Conservation (phyloP, 1,140 invertebrate species). For the Eufriesea mexicana region DNA sequence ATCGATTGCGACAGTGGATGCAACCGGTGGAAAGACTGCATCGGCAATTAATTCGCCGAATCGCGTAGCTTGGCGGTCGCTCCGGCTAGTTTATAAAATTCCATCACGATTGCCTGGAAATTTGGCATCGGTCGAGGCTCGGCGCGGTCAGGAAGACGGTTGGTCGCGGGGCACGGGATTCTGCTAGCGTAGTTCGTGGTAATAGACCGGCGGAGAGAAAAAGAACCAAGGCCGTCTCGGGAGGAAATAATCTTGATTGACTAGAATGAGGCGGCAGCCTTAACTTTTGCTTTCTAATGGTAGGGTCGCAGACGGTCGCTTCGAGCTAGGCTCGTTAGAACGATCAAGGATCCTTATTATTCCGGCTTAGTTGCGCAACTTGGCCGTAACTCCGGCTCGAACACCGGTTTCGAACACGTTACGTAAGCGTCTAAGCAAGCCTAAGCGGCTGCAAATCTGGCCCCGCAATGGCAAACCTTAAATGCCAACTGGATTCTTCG, state of each 20-base stretch:
- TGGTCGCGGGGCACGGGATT: neutral
- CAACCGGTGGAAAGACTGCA: neutral
- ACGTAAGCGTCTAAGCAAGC: conserved; percentile 46
- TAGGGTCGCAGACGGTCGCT: conserved; percentile 62
- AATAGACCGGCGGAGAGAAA: conserved; percentile 11
- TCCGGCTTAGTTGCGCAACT: conserved; percentile 58
- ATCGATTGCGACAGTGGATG: neutral
- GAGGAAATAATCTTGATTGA: conserved; percentile 48
- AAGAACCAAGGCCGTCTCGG: conserved; percentile 40
- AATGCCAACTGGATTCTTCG: conserved; percentile 42
- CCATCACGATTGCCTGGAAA: neutral
- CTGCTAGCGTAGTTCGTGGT: conserved; percentile 12
- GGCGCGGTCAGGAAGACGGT: neutral
- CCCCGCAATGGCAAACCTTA: conserved; percentile 19
- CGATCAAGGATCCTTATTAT: conserved; percentile 52
- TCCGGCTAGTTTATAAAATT: neutral
- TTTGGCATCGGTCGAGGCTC: neutral
- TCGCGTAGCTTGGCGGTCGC: neutral
- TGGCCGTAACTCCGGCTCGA: conserved; percentile 13
- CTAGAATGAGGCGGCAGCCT: conserved; percentile 55
- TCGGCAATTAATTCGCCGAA: neutral
- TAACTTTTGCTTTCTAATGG: conserved; percentile 70
- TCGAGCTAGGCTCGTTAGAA: conserved; percentile 42
- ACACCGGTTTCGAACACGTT: conserved; percentile 32
- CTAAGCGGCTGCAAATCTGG: conserved; percentile 39